A percentile compares a stretch with the other conserved stretches of the same genome.
phyloP scores from a whole-genome alignment of 1,140 invertebrate species.

The Octopus bimaculoides region DNA sequence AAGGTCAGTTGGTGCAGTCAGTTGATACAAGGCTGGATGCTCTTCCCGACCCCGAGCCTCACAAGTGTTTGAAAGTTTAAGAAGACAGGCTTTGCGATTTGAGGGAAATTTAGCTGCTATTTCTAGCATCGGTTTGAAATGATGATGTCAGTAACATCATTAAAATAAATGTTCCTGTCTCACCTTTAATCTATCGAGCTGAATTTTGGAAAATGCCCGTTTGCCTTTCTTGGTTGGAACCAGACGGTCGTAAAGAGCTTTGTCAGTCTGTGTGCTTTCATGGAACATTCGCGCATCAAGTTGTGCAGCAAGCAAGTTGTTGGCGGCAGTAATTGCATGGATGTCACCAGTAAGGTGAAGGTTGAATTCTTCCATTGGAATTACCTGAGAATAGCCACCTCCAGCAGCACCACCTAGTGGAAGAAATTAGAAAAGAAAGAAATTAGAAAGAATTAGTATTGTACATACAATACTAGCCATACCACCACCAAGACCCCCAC shows the following conservation, averaged over 20 bases:
- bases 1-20: no score
- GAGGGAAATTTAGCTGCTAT: no score
- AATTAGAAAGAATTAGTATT: no score
- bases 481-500: no score
- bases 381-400: constrained; percentile 91
- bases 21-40: no score
- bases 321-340: constrained; percentile 95
- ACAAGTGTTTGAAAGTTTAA: no score
- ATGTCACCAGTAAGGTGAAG: constrained; percentile 98
- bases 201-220: constrained; percentile 77
- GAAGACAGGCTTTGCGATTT: no score
- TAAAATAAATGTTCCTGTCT: not conserved
- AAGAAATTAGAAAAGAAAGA: constrained; percentile 13
- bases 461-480: no score
- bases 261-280: constrained; percentile 84
- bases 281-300: constrained; percentile 94
- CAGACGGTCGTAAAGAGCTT: constrained; percentile 81
- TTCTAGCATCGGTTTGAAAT: no score
- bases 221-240: constrained; percentile 77
- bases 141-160: no score
- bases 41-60: no score
- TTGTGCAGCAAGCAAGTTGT: constrained; percentile 89
- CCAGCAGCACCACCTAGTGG: constrained; percentile 82
- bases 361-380: constrained; percentile 99
- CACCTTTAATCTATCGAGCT: constrained; percentile 71